Evolutionary conservation across 30 jellyfish, hydroid and myxozoan genomes (phyloP), one percentile per base, ranked within the genome.

Genomic region (Turritopsis rubra): DNA sequence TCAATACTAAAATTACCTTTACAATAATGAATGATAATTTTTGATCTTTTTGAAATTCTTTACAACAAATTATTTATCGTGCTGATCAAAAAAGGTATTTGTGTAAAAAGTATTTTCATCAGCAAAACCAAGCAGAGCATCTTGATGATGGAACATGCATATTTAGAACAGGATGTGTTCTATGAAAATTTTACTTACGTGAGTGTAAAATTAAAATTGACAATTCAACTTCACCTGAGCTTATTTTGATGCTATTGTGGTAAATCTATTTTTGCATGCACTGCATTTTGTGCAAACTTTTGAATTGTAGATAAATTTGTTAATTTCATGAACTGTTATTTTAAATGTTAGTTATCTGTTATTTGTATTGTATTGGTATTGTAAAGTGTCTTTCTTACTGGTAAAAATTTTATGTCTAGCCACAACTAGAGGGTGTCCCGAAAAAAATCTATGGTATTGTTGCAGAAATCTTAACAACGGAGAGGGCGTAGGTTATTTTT

Each of bases 381-480:
- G 84, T 24, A 53, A 21, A 31, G 18, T 74, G 27, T 1, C 13
- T 26, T 19, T 65, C 19, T 53, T 8, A 22, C 21, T 26, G 25
- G 28, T 75, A 18, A 1, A 17, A 18, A 72, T 26, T 80, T 72
- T 29, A 52, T 66, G 30, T 71, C 65, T 88, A 90, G 53, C 76
- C 85, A 0, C 92, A 86, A 75, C 87, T 60, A 7, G 97, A 88
- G 21, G 92, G 90, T 1, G 53, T 89, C 1, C 74, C 86, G 81
- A 86, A 87, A 71, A 94, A 94, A 81, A 85, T 94, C 7, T 85
- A 66, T 65, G 83, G 89, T 71, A 94, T 94, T 66, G 99, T 94
- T 31, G 84, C 84, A 66, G 99, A 94, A 73, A 94, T 94, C 53
- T 86, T 94, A 1, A 82, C 99, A 7, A 94, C 99, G 19, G 99